Evolutionary conservation across 2,888 invertebrate species (phyloP).

Genomic region (Caenorhabditis auriculariae): DNA sequence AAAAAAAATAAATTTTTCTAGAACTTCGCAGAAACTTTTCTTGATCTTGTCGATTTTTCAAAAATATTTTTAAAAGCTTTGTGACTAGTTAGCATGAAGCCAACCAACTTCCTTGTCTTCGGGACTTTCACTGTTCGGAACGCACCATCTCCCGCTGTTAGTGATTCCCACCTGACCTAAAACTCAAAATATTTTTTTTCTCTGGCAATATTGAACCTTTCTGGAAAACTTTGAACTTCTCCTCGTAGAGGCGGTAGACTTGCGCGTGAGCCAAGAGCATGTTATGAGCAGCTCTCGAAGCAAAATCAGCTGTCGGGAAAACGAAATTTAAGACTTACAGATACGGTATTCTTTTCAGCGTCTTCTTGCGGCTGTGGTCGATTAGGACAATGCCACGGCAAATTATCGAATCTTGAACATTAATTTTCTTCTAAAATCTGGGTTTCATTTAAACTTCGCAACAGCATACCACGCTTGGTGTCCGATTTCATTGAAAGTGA

Average conservation of each 20-base stretch:
- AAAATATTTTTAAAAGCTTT: too few species aligned
- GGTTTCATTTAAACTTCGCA: conserved; percentile 16
- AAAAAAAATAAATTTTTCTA: conserved; percentile 8
- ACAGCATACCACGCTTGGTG: conserved; percentile 36
- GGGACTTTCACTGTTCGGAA: conserved; percentile 6
- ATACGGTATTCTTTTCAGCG: conserved; percentile 2
- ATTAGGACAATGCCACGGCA: conserved; percentile 29
- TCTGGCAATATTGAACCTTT: conserved; percentile 4
- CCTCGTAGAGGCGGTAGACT: conserved; percentile 72
- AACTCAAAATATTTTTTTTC: background rate
- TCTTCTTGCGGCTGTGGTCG: conserved; percentile 13
- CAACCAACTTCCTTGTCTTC: conserved; percentile 11
- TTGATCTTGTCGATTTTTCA: too few species aligned
- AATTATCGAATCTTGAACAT: conserved; percentile 15
- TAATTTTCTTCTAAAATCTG: background rate
- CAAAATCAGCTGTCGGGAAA: background rate
- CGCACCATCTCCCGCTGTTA: conserved; percentile 18
- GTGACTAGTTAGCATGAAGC: too few species aligned
- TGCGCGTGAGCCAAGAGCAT: conserved; percentile 73
- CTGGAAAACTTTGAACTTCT: conserved; percentile 66
- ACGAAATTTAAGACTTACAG: too few species aligned
- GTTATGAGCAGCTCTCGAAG: conserved; percentile 72
- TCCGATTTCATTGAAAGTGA: conserved; percentile 75
- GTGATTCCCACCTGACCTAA: conserved; percentile 18
- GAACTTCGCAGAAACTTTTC: background rate